These are phyloP conservation scores for Lacanobia oleracea DNA, from an alignment of 2,888 invertebrate genomes.

Conservation along the genomic window DNA sequence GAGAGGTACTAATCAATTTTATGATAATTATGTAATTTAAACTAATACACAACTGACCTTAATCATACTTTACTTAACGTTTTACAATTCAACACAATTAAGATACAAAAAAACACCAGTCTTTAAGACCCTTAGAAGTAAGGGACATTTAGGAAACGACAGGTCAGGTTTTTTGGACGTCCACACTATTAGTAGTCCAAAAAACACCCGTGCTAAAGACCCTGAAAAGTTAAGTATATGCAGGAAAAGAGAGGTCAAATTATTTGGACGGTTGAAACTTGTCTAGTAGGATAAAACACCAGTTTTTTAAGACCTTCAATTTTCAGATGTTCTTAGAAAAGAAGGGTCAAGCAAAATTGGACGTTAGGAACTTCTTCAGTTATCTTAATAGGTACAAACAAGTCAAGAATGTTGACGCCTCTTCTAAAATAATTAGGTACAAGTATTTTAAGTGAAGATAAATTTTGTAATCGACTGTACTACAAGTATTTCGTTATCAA, in stretches of 20 bases:
- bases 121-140: not conserved
- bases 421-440: slow-evolving; percentile 64
- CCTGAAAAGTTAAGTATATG: not conserved
- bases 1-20: slow-evolving; percentile 44
- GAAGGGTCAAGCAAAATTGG: slow-evolving; percentile 37
- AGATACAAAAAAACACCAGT: slow-evolving; percentile 32
- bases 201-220: slow-evolving; percentile 28
- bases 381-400: slow-evolving; percentile 69
- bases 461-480: slow-evolving; percentile 50
- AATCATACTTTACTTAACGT: slow-evolving; percentile 65
- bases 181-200: slow-evolving; percentile 59
- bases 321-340: not conserved
- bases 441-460: slow-evolving; percentile 64
- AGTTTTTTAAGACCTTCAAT: slow-evolving; percentile 25
- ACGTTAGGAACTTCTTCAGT: slow-evolving; percentile 22
- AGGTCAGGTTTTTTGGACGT: not conserved
- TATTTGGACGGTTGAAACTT: slow-evolving; percentile 19
- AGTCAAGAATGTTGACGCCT: slow-evolving; percentile 68
- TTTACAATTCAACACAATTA: slow-evolving; percentile 69
- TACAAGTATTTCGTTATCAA: slow-evolving; percentile 17
- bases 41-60: slow-evolving; percentile 54
- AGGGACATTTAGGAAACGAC: not conserved
- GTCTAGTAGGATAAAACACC: not conserved
- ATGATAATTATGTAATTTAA: slow-evolving; percentile 66
- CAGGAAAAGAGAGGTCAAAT: slow-evolving; percentile 33